Percentiles rank a stretch among this genome's conserved stretches.
phyloP scores from a whole-genome alignment of 2,797 vertebrate species.

The Carduelis carduelis region DNA sequence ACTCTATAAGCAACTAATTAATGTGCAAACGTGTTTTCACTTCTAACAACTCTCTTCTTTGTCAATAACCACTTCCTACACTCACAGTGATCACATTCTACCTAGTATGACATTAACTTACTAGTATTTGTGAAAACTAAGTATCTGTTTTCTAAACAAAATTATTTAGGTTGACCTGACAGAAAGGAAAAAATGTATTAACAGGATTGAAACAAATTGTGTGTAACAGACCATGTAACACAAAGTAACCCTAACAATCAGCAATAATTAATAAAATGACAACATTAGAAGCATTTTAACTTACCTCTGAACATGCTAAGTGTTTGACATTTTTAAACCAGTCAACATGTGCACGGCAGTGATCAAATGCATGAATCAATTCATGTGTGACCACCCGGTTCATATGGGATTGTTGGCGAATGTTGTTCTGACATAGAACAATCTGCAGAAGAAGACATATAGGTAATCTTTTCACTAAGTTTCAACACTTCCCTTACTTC shows the following conservation, averaged over 20 bases:
- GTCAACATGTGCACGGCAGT: conserved; percentile 92
- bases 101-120: not conserved
- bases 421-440: conserved; percentile 97
- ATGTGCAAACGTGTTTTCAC: not conserved
- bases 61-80: not conserved
- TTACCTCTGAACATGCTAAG: conserved; percentile 95
- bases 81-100: not conserved
- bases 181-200: not conserved
- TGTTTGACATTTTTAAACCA: conserved; percentile 92
- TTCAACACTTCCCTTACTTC: not conserved
- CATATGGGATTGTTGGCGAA: conserved; percentile 91
- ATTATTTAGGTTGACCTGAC: not conserved
- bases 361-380: conserved; percentile 95
- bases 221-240: not conserved
- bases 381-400: conserved; percentile 92
- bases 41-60: not conserved
- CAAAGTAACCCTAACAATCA: not conserved
- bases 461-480: not conserved
- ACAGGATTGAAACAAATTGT: not conserved
- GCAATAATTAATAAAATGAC: not conserved
- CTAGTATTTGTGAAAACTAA: not conserved
- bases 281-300: not conserved
- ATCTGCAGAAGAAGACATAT: conserved; percentile 76
- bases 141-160: not conserved
- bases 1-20: not conserved